Conservation (phyloP, 1,140 invertebrate genomes). For the Hyphantria cunea region DNA sequence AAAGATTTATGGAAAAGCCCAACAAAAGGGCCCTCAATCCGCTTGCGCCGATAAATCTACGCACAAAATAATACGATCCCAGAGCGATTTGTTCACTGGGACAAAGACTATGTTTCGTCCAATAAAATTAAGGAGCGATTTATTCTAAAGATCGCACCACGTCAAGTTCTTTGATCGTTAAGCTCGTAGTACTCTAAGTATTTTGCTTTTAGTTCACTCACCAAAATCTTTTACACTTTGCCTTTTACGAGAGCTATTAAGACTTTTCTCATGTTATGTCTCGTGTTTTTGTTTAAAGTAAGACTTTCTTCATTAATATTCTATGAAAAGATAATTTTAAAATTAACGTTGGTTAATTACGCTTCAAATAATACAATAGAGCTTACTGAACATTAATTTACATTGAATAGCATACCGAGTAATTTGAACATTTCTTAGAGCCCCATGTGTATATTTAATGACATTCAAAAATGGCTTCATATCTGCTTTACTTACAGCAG, state of each 20-base stretch:
- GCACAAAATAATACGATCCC: conserved; percentile 73
- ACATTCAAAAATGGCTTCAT: conserved; percentile 17
- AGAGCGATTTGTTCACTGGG: conserved; percentile 63
- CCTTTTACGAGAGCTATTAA: conserved; percentile 4
- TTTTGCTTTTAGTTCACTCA: conserved; percentile 6
- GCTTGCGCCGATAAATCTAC: conserved; percentile 71
- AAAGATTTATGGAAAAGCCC: conserved; percentile 69
- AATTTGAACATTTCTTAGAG: neutral
- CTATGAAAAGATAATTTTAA: neutral
- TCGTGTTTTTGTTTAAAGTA: neutral
- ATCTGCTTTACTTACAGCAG: conserved; percentile 3
- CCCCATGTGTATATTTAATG: conserved; percentile 11
- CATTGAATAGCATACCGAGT: neutral
- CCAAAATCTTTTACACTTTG: conserved; percentile 3
- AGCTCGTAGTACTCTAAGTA: conserved; percentile 8
- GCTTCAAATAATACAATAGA: neutral
- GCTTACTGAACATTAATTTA: neutral
- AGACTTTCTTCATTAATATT: conserved; percentile 10
- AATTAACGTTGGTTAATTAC: neutral
- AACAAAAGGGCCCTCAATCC: conserved; percentile 66
- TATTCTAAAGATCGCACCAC: conserved; percentile 25
- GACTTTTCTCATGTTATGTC: neutral
- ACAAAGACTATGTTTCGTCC: conserved; percentile 60
- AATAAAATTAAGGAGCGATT: conserved; percentile 53
- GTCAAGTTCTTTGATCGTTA: conserved; percentile 31